Conservation (phyloP, 2,797 vertebrate species). For the Trichosurus vulpecula region DNA sequence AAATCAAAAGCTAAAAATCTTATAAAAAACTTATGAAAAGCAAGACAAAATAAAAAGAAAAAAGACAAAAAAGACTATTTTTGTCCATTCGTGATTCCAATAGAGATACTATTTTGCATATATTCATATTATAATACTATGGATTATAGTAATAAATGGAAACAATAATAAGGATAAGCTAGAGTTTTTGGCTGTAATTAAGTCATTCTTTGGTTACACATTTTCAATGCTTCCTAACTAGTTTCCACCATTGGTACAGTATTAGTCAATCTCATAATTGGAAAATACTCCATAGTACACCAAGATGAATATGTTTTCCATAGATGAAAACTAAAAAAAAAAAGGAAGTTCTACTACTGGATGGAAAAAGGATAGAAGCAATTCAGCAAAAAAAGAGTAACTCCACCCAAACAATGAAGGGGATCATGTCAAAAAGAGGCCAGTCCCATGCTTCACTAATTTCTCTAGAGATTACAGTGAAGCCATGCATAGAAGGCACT, state of each 20-base stretch:
- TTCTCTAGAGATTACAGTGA: background rate
- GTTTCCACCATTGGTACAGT: background rate
- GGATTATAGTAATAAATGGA: background rate
- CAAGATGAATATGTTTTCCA: background rate
- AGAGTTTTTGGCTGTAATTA: background rate
- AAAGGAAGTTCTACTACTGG: background rate
- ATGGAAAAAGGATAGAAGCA: background rate
- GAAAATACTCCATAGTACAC: background rate
- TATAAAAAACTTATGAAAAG: background rate
- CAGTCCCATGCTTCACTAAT: background rate
- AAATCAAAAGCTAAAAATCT: background rate
- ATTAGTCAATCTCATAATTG: background rate
- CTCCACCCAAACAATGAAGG: background rate
- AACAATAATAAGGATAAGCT: background rate
- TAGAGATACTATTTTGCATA: background rate
- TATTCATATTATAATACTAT: background rate
- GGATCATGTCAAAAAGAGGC: background rate
- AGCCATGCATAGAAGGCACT: background rate
- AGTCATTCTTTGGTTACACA: background rate
- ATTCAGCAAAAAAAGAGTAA: background rate
- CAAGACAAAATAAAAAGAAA: background rate
- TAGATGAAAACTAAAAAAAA: background rate
- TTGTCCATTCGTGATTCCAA: background rate
- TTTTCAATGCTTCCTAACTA: background rate
- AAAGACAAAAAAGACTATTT: background rate